Conservation (phyloP, 2,888 invertebrate species). For the Therioaphis trifolii region DNA sequence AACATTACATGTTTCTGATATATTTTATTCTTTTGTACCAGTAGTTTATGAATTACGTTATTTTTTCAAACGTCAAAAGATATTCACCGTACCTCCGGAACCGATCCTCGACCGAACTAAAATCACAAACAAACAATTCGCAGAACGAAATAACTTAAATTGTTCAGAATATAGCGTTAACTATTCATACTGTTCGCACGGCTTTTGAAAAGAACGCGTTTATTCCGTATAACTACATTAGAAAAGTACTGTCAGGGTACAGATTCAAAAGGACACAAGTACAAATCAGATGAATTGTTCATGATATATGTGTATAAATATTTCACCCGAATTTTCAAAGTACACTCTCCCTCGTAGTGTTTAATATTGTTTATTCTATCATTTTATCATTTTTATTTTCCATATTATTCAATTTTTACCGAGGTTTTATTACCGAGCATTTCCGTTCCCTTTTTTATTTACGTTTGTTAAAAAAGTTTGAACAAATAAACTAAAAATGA, state of each 20-base stretch:
- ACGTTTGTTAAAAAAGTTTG: background rate
- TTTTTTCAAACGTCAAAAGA: too few species aligned
- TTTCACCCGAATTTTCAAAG: background rate
- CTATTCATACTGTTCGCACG: too few species aligned
- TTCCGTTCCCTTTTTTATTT: constrained; percentile 29
- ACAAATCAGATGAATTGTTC: constrained; percentile 16
- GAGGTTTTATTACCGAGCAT: background rate
- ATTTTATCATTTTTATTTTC: background rate
- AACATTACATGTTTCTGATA: too few species aligned
- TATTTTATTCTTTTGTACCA: too few species aligned
- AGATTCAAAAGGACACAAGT: background rate
- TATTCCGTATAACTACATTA: background rate
- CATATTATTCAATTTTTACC: background rate
- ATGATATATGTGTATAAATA: too few species aligned
- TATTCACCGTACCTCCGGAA: too few species aligned
- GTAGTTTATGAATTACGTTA: too few species aligned
- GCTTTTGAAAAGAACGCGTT: background rate
- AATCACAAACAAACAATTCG: background rate
- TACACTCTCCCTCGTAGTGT: background rate
- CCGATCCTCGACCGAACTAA: background rate
- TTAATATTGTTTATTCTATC: background rate
- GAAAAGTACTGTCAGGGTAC: background rate
- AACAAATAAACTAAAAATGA: background rate
- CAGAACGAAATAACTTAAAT: background rate
- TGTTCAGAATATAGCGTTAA: background rate